Percentiles rank a stretch among this genome's conserved stretches.
These are phyloP conservation scores for Festucalex cinctus DNA, from an alignment of 2,113 vertebrate species.

Conservation along the genomic window DNA sequence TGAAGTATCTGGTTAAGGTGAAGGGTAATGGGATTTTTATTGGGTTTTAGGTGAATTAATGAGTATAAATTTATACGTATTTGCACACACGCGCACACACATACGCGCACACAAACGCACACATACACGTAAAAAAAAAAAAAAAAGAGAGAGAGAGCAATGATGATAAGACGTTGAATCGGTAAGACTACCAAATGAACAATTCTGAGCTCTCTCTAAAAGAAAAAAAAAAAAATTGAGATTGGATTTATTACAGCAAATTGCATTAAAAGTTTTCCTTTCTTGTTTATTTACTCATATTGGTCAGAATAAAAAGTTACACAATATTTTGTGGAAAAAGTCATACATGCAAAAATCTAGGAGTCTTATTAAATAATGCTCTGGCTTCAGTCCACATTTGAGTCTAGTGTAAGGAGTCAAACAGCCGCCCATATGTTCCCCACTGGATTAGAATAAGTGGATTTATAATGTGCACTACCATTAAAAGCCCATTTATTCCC, in stretches of 20 bases:
- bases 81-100: too few species aligned
- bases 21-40: too few species aligned
- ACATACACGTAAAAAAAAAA: too few species aligned
- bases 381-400: slow-evolving; percentile 38
- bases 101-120: too few species aligned
- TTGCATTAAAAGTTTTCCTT: not conserved
- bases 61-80: too few species aligned
- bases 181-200: too few species aligned
- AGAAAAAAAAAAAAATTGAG: too few species aligned
- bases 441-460: slow-evolving; percentile 48
- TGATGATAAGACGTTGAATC: too few species aligned
- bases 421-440: slow-evolving; percentile 69
- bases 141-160: too few species aligned
- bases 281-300: not conserved
- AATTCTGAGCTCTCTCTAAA: too few species aligned
- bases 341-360: not conserved
- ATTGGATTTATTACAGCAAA: not conserved
- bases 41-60: too few species aligned
- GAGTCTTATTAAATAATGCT: not conserved
- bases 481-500: slow-evolving; percentile 74
- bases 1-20: too few species aligned
- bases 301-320: not conserved
- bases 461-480: slow-evolving; percentile 62
- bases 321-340: not conserved
- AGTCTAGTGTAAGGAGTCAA: slow-evolving; percentile 36